Conservation (phyloP, 2,888 invertebrate genomes). For the Melanchra persicariae region DNA sequence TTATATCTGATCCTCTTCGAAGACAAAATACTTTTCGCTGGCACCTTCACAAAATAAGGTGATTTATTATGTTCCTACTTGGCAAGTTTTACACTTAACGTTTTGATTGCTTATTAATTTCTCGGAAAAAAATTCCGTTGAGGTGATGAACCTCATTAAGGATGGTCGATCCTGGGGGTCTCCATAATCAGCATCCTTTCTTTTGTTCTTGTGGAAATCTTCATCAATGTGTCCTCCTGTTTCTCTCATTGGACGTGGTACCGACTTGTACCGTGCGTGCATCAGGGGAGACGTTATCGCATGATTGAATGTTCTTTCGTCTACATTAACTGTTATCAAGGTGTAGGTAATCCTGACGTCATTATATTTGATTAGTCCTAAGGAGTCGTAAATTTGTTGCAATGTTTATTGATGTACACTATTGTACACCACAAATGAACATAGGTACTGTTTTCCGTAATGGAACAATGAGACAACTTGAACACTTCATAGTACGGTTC, state of each 20-base stretch:
- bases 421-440: no score
- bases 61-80: conserved; percentile 17
- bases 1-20: conserved; percentile 71
- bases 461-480: background rate
- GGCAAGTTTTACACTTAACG: background rate
- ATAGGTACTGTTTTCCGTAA: background rate
- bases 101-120: conserved; percentile 16
- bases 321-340: background rate
- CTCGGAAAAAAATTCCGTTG: no score
- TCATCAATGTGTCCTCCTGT: background rate
- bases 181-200: conserved; percentile 10
- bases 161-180: background rate
- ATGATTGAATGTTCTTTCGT: background rate
- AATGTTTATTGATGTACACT: no score
- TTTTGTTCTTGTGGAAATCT: background rate
- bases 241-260: background rate
- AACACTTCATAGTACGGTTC: background rate
- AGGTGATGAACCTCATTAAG: conserved; percentile 2
- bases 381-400: no score
- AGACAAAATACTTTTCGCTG: conserved; percentile 72
- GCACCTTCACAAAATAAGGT: conserved; percentile 68
- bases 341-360: no score
- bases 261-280: background rate
- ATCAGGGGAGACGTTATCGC: background rate
- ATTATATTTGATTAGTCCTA: no score